These are phyloP conservation scores for Eristalinus sepulchralis DNA, from an alignment of 2,888 invertebrate species.

Conservation along the genomic window DNA sequence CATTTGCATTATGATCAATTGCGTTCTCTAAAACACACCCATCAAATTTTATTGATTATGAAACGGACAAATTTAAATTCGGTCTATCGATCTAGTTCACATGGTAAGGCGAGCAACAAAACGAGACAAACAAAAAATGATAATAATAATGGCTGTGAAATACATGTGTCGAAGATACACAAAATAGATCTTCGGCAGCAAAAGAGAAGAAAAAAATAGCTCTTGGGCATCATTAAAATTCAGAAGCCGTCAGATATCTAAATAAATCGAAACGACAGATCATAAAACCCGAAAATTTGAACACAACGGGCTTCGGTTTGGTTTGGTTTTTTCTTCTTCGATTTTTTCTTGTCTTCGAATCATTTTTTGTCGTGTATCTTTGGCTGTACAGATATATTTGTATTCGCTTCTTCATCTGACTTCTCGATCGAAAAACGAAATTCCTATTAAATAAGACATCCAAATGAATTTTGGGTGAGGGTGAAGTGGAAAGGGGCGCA, in stretches of 20 bases:
- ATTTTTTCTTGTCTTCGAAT: slow-evolving; percentile 76
- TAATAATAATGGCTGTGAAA: slow-evolving; percentile 39
- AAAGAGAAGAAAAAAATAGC: slow-evolving; percentile 16
- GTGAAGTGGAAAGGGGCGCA: background rate
- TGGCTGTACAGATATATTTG: slow-evolving; percentile 34
- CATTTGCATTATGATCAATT: slow-evolving; percentile 29
- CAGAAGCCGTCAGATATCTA: slow-evolving; percentile 72
- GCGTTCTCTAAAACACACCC: slow-evolving; percentile 18
- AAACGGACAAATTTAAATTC: slow-evolving; percentile 43
- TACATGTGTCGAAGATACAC: slow-evolving; percentile 63
- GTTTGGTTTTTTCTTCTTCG: slow-evolving; percentile 59
- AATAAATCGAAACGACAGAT: slow-evolving; percentile 81
- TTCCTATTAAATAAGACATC: slow-evolving; percentile 51
- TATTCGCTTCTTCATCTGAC: slow-evolving; percentile 55
- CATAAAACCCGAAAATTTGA: slow-evolving; percentile 76
- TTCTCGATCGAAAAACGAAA: slow-evolving; percentile 64
- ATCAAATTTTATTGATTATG: slow-evolving; percentile 57
- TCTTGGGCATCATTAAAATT: slow-evolving; percentile 65
- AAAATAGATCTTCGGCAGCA: slow-evolving; percentile 47
- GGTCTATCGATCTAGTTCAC: slow-evolving; percentile 51
- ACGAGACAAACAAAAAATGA: slow-evolving; percentile 20
- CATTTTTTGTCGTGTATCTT: slow-evolving; percentile 14
- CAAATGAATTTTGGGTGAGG: background rate
- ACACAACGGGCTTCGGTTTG: slow-evolving; percentile 50
- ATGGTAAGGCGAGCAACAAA: slow-evolving; percentile 6